Evolutionary conservation across 1,140 invertebrate species (phyloP).

Genomic region (Chrysomallon squamiferum): DNA sequence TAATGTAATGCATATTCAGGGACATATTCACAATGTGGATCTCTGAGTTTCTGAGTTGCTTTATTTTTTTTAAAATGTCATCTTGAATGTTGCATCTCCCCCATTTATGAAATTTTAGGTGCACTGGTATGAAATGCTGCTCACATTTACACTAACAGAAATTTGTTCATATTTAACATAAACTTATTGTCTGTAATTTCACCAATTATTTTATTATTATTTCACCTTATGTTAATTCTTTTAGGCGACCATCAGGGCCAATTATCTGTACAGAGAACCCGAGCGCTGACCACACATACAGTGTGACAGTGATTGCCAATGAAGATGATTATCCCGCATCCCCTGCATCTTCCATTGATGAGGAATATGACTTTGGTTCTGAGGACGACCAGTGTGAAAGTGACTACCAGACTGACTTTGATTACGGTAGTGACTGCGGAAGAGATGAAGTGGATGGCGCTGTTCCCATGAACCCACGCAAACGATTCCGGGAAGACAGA

Average conservation of each 20-base stretch:
- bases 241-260: slow-evolving; percentile 17
- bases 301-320: slow-evolving; percentile 33
- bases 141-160: too few relatives aligned
- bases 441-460: slow-evolving; percentile 45
- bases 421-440: slow-evolving; percentile 27
- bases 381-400: slow-evolving; percentile 33
- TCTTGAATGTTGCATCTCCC: too few relatives aligned
- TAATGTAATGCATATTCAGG: too few relatives aligned
- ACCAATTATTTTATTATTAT: too few relatives aligned
- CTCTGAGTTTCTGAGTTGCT: too few relatives aligned
- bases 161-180: too few relatives aligned
- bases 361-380: slow-evolving; percentile 61
- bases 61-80: too few relatives aligned
- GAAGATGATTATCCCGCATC: slow-evolving; percentile 40
- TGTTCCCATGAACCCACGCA: slow-evolving; percentile 8
- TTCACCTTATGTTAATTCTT: too few relatives aligned
- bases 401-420: slow-evolving; percentile 39
- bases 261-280: slow-evolving; percentile 58
- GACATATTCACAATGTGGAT: too few relatives aligned
- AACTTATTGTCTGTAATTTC: too few relatives aligned
- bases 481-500: slow-evolving; percentile 4
- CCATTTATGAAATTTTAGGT: too few relatives aligned
- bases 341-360: slow-evolving; percentile 61
- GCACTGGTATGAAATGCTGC: too few relatives aligned
- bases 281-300: slow-evolving; percentile 81